Base-by-base conservation (phyloP, 2,888 invertebrate genomes). In the Dorcus hopei region DNA sequence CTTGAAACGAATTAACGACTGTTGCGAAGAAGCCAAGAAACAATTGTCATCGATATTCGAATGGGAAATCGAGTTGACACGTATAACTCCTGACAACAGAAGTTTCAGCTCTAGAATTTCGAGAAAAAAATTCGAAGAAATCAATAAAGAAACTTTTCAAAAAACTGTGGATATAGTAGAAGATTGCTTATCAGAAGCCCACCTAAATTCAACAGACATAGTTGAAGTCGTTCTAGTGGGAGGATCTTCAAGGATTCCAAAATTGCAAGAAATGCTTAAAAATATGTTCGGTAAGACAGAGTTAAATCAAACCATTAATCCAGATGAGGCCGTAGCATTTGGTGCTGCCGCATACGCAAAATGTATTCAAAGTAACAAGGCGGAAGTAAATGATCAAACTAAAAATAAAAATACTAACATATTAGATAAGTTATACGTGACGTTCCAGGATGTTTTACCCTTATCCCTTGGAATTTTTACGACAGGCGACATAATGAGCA, bases 191-290 rank as follows among this genome's bases (percentile, higher is more conserved):
- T 49, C 61, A 40, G 61, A 56, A 41, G 57, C 61, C 1, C 57
- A 58, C 6, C 23, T 72, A 9, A 16, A 40, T 1, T 62, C 63
- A 59, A 33, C 48, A 0, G 56, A 68, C 1, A 70, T 72, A 9
- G 63, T 64, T 23, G 68, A 71, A 42, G 63, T 72, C 33, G 59
- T 72, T 9, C 33, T 72, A 9, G 66, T 70, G 0, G 72, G 72
- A 33, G 72, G 72, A 23, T 67, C 70, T 0, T 69, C 70, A 0
- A 60, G 67, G 23, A 72, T 72, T 11, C 71, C 70, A 8, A 68
- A 68, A 63, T 53, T 73, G 8, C 62, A 65, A 23, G 39, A 63
- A 49, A 14, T 67, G 38, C 14, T 19, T 19, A 19, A 19, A 19
- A 19, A 19, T 19, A 19, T 19, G 19, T 19, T 19, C 2, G 19